These are phyloP conservation scores for Calypte anna DNA, from an alignment of 2,113 vertebrate genomes.

Conservation along the genomic window DNA sequence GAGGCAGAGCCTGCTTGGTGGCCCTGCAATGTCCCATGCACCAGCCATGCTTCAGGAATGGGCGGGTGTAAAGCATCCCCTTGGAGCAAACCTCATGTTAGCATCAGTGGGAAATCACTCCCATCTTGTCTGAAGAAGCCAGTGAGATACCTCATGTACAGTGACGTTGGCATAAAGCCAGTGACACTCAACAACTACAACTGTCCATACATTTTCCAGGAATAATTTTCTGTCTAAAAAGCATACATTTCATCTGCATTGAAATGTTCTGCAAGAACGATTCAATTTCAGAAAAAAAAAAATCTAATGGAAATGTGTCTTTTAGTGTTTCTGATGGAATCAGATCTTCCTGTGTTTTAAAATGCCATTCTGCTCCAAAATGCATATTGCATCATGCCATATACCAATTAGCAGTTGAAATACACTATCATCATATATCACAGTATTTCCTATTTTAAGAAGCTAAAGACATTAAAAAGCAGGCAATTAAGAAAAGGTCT, in stretches of 20 bases:
- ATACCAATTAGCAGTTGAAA: conserved; percentile 1
- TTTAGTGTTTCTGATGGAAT: conserved; percentile 6
- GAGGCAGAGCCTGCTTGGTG: neutral
- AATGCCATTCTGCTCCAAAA: conserved; percentile 13
- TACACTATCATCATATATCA: neutral
- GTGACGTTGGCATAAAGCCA: neutral
- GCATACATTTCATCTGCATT: neutral
- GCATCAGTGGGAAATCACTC: neutral
- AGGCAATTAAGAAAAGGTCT: neutral
- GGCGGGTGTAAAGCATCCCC: neutral
- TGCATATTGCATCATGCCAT: neutral
- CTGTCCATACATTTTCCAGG: neutral
- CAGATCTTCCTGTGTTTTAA: conserved; percentile 4
- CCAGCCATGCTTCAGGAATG: neutral
- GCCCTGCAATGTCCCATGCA: neutral
- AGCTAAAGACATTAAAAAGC: neutral
- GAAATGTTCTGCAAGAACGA: neutral
- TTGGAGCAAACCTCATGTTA: neutral
- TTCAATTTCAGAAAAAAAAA: neutral
- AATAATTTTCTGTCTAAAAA: neutral
- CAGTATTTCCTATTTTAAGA: neutral
- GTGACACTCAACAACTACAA: neutral
- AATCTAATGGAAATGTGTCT: neutral
- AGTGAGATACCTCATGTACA: neutral
- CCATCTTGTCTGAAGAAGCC: neutral